phyloP scores from a whole-genome alignment of 1,140 invertebrate genomes.

The Ceratosolen solmsi region DNA sequence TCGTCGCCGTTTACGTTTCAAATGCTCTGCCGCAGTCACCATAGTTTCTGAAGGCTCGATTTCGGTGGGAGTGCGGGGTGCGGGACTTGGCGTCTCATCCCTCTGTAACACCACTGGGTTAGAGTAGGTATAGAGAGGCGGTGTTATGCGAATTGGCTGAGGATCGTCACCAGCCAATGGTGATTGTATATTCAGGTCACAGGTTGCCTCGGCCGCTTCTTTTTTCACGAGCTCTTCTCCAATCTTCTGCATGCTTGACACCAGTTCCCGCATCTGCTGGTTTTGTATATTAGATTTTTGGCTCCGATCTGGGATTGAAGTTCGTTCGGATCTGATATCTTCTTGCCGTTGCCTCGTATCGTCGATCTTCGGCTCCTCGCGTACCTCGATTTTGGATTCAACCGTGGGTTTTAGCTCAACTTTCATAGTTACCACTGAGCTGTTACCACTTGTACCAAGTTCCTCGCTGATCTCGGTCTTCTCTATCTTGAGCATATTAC shows the following conservation, averaged over 20 bases:
- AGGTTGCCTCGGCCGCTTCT: constrained; percentile 48
- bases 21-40: constrained; percentile 57
- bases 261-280: constrained; percentile 58
- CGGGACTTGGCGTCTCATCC: constrained; percentile 75
- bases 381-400: constrained; percentile 60
- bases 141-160: constrained; percentile 80
- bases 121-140: constrained; percentile 84
- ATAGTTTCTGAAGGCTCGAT: constrained; percentile 59
- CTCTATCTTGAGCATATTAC: constrained; percentile 61
- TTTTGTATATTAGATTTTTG: constrained; percentile 63
- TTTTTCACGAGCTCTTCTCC: constrained; percentile 66
- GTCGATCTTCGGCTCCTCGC: constrained; percentile 63
- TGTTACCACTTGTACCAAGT: not conserved
- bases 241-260: constrained; percentile 63
- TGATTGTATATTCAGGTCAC: constrained; percentile 67
- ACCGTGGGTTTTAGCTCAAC: constrained; percentile 15
- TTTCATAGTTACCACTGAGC: not conserved
- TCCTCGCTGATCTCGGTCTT: constrained; percentile 57
- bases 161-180: constrained; percentile 76
- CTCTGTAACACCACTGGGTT: constrained; percentile 77
- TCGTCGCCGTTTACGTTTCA: constrained; percentile 68
- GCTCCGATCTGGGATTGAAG: constrained; percentile 60
- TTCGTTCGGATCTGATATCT: constrained; percentile 56
- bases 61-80: constrained; percentile 67
- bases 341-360: constrained; percentile 65